These are phyloP conservation scores for Ectropis grisescens DNA, from an alignment of 1,140 invertebrate species.

Conservation along the genomic window DNA sequence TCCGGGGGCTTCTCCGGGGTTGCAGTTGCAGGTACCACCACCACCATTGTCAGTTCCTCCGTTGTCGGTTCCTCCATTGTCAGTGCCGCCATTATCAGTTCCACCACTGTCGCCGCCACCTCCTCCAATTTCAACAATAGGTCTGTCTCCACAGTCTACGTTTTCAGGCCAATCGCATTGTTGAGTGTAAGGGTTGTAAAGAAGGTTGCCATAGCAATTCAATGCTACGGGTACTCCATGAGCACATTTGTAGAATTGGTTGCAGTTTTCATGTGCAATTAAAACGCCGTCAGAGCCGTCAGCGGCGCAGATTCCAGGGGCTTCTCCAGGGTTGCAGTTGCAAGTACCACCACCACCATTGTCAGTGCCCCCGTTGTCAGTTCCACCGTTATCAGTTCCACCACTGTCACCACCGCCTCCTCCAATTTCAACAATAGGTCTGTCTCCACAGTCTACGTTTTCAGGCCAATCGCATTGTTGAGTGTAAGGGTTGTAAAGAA, in stretches of 20 bases:
- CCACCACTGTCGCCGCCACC: not conserved
- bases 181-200: conserved; percentile 71
- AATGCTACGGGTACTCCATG: conserved; percentile 9
- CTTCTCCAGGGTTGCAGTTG: conserved; percentile 20
- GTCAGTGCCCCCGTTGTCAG: not conserved
- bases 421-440: conserved; percentile 10
- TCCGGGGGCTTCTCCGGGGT: conserved; percentile 13
- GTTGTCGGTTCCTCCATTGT: not conserved
- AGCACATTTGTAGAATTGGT: conserved; percentile 23
- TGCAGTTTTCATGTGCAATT: conserved; percentile 25
- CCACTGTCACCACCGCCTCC: conserved; percentile 1
- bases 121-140: conserved; percentile 8
- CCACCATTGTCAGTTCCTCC: conserved; percentile 1
- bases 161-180: conserved; percentile 66
- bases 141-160: conserved; percentile 20
- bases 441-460: conserved; percentile 15
- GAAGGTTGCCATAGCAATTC: conserved; percentile 27
- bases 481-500: conserved; percentile 10
- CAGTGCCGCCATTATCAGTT: not conserved
- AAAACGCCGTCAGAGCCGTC: conserved; percentile 14
- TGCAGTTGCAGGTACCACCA: conserved; percentile 11
- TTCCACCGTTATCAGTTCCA: not conserved
- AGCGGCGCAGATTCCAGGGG: conserved; percentile 18
- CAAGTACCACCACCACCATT: conserved; percentile 1
- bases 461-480: conserved; percentile 15